Conservation (phyloP, 2,888 invertebrate species). For the Gibbula magus region DNA sequence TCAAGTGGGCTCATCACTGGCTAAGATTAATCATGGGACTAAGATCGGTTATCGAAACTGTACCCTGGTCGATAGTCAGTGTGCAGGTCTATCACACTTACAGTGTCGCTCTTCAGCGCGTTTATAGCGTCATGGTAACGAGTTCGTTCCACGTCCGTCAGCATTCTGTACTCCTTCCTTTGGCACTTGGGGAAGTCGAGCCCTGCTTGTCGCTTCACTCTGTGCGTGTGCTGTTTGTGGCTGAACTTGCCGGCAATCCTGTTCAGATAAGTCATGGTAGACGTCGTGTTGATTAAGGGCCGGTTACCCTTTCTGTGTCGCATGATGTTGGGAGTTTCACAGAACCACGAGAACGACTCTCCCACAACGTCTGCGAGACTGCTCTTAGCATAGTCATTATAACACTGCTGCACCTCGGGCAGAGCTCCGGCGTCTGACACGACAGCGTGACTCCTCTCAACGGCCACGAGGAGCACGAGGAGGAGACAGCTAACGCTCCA, state of each 20-base stretch:
- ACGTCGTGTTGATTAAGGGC: not conserved
- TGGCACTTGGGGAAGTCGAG: slow-evolving; percentile 28
- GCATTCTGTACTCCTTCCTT: slow-evolving; percentile 62
- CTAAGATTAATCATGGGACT: too few relatives aligned
- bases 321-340: slow-evolving; percentile 7
- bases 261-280: not conserved
- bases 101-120: slow-evolving; percentile 56
- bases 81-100: slow-evolving; percentile 39
- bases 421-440: slow-evolving; percentile 35
- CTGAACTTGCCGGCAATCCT: not conserved
- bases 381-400: not conserved
- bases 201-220: slow-evolving; percentile 32
- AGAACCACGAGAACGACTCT: slow-evolving; percentile 23
- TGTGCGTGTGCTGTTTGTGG: not conserved
- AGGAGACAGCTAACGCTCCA: too few relatives aligned
- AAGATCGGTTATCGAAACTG: too few relatives aligned
- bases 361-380: slow-evolving; percentile 16
- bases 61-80: too few relatives aligned
- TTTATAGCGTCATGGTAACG: slow-evolving; percentile 53
- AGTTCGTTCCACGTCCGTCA: slow-evolving; percentile 52
- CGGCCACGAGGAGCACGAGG: too few relatives aligned
- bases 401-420: not conserved
- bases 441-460: too few relatives aligned
- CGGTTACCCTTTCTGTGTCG: not conserved
- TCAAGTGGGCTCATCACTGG: too few relatives aligned